Conservation (phyloP, 2,113 vertebrate species). For the Pygoscelis antarcticus region DNA sequence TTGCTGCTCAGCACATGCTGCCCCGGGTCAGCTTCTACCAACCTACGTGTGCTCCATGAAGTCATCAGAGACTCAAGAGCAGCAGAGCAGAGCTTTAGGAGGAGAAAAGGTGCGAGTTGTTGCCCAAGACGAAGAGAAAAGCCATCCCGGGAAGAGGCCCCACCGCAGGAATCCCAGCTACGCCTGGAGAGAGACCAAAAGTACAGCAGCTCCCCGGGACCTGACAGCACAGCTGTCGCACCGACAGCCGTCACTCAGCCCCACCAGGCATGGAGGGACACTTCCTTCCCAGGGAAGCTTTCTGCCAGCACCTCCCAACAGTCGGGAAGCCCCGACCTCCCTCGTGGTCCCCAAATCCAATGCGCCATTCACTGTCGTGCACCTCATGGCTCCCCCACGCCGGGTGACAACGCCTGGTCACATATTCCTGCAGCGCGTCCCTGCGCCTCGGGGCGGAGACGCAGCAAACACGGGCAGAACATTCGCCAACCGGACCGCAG, state of each 20-base stretch:
- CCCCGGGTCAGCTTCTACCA: background rate
- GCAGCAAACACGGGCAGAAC: background rate
- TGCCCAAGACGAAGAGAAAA: background rate
- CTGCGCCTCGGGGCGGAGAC: background rate
- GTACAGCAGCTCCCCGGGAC: background rate
- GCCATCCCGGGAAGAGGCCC: background rate
- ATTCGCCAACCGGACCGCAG: background rate
- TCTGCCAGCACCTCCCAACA: background rate
- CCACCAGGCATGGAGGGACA: fast-evolving
- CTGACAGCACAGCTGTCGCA: background rate
- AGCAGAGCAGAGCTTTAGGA: background rate
- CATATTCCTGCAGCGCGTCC: background rate
- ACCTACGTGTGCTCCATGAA: no score
- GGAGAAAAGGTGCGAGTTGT: background rate
- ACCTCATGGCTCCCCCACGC: background rate
- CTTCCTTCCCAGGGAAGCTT: background rate
- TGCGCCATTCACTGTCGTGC: background rate
- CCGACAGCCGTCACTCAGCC: background rate
- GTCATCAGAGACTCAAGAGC: background rate
- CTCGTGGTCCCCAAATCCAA: background rate
- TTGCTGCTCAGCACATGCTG: background rate
- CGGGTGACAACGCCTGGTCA: background rate
- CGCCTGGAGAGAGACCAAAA: background rate
- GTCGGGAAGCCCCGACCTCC: background rate
- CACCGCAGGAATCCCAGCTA: background rate